These are phyloP conservation scores for Nyctereutes procyonoides DNA, from an alignment of 2,113 vertebrate genomes.

Conservation along the genomic window DNA sequence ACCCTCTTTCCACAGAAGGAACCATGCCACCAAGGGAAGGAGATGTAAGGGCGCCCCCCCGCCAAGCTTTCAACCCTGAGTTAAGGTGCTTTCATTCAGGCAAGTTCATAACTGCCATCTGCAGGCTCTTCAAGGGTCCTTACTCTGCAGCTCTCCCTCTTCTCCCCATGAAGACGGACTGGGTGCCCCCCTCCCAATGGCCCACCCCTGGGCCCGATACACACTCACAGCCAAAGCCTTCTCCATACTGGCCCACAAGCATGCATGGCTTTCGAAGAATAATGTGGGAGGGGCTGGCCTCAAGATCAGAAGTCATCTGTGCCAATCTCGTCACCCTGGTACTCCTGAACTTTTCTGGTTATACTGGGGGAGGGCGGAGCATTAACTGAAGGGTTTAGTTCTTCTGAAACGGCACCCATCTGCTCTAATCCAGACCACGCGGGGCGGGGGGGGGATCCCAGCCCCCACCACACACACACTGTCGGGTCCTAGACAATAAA, in stretches of 20 bases:
- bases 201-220: rapidly evolving
- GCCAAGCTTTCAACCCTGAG: rapidly evolving
- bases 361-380: background rate
- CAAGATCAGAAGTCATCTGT: background rate
- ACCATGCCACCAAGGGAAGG: background rate
- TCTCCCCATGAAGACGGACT: rapidly evolving
- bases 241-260: rapidly evolving
- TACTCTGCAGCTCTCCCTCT: rapidly evolving
- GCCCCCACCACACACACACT: background rate
- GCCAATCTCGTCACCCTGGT: background rate
- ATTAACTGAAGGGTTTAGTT: background rate
- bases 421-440: no score
- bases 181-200: rapidly evolving
- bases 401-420: background rate
- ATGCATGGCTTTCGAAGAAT: background rate
- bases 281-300: background rate
- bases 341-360: background rate
- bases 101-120: rapidly evolving
- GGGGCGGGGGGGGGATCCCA: background rate
- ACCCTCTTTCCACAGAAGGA: rapidly evolving
- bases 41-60: rapidly evolving
- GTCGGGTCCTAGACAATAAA: background rate
- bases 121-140: rapidly evolving
- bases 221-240: background rate
- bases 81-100: rapidly evolving